Conservation (phyloP, 2,888 invertebrate species). For the Nomada ferruginata region DNA sequence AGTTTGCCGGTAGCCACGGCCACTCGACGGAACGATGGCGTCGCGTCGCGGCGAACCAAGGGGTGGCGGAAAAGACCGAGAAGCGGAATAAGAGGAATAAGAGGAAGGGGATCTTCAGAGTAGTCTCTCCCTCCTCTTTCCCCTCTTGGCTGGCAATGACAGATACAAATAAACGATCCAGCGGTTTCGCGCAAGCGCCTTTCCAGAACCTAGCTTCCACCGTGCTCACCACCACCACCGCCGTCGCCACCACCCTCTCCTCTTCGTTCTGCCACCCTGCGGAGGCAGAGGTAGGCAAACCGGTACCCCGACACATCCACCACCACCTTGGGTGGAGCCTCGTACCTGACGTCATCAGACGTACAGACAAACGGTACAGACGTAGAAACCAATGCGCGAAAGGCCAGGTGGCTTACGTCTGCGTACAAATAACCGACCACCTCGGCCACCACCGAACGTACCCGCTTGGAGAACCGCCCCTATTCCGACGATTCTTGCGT, state of each 20-base stretch:
- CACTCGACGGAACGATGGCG: constrained; percentile 52
- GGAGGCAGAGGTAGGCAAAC: constrained; percentile 54
- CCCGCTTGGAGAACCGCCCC: constrained; percentile 71
- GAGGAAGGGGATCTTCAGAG: constrained; percentile 62
- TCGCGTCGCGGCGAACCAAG: constrained; percentile 42
- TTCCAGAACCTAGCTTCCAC: constrained; percentile 64
- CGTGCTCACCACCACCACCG: constrained; percentile 59
- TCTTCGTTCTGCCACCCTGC: constrained; percentile 48
- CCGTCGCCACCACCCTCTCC: constrained; percentile 58
- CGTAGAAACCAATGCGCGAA: constrained; percentile 83
- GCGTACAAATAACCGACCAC: constrained; percentile 77
- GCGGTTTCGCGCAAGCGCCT: constrained; percentile 81
- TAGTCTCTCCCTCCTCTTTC: constrained; percentile 66
- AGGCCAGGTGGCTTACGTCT: constrained; percentile 77
- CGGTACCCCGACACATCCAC: constrained; percentile 62
- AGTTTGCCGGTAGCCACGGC: constrained; percentile 38
- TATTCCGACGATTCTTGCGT: constrained; percentile 43
- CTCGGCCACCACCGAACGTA: constrained; percentile 62
- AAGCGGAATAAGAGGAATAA: constrained; percentile 59
- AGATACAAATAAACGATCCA: constrained; percentile 84
- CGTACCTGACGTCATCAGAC: constrained; percentile 81
- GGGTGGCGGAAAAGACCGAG: constrained; percentile 58
- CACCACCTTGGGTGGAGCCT: constrained; percentile 82
- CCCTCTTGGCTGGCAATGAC: constrained; percentile 80
- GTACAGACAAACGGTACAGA: constrained; percentile 81